Conservation (phyloP, 2,797 vertebrate species). For the Anguilla marmorata region DNA sequence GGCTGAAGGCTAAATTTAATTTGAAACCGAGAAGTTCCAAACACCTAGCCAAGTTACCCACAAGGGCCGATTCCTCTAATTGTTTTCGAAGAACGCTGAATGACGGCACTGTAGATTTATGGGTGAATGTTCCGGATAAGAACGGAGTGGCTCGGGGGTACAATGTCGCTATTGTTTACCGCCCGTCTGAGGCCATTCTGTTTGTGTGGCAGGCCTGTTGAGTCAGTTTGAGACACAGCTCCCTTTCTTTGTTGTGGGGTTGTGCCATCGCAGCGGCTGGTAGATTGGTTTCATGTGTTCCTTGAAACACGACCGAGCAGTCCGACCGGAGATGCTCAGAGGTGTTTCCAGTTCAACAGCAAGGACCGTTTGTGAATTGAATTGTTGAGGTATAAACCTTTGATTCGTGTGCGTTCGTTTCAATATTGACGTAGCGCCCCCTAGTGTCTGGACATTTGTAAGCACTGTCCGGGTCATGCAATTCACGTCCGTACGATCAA, state of each 20-base stretch:
- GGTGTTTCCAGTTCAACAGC: background rate
- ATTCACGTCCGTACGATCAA: background rate
- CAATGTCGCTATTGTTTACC: slow-evolving; percentile 47
- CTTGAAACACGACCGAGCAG: background rate
- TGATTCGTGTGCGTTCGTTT: background rate
- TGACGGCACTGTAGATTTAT: background rate
- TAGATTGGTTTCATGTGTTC: slow-evolving; percentile 20
- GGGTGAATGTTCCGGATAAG: slow-evolving; percentile 11
- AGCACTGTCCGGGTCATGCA: background rate
- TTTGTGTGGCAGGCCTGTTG: slow-evolving; percentile 27
- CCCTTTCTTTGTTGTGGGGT: slow-evolving; percentile 35
- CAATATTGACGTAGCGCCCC: slow-evolving; percentile 11
- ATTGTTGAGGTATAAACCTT: background rate
- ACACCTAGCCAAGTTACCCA: background rate
- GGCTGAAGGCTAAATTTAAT: slow-evolving; percentile 40
- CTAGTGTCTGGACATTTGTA: slow-evolving; percentile 27
- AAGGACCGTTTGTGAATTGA: background rate
- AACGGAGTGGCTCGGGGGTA: slow-evolving; percentile 28
- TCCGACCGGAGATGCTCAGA: slow-evolving; percentile 10
- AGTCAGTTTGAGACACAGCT: slow-evolving; percentile 28
- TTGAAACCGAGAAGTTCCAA: background rate
- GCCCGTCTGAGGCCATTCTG: slow-evolving; percentile 35
- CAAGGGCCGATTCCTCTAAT: background rate
- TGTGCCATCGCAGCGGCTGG: slow-evolving; percentile 16
- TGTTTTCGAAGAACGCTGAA: background rate